These are phyloP conservation scores for Drosophila diplacantha DNA, from an alignment of 2,888 invertebrate species.

Conservation along the genomic window DNA sequence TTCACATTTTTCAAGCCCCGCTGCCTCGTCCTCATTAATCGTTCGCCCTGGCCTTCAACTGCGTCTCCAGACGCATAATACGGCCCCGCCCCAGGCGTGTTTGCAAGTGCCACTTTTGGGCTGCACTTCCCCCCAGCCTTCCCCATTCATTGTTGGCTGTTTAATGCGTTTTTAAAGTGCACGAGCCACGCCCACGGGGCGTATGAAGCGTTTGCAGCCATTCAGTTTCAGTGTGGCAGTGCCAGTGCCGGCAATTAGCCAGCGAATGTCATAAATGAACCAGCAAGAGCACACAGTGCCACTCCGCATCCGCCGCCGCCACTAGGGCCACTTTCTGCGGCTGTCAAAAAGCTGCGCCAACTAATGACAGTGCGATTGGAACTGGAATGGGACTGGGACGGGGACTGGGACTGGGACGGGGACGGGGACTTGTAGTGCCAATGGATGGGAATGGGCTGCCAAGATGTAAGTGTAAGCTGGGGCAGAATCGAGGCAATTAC, in stretches of 20 bases:
- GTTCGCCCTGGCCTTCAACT: slow-evolving; percentile 20
- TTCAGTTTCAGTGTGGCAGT: slow-evolving; percentile 10
- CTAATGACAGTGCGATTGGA: slow-evolving; percentile 38
- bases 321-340: slow-evolving; percentile 33
- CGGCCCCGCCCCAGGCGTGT: slow-evolving; percentile 50
- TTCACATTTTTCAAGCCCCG: slow-evolving; percentile 45
- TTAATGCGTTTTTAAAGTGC: slow-evolving; percentile 51
- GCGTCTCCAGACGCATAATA: slow-evolving; percentile 25
- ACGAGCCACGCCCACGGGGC: slow-evolving; percentile 49
- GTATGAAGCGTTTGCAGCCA: slow-evolving; percentile 22
- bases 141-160: slow-evolving; percentile 29
- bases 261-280: slow-evolving; percentile 46
- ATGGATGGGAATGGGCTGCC: slow-evolving; percentile 1
- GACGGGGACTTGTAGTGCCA: slow-evolving; percentile 6
- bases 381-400: slow-evolving; percentile 23
- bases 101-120: slow-evolving; percentile 67
- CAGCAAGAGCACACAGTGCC: slow-evolving; percentile 2
- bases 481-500: slow-evolving; percentile 44
- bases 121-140: slow-evolving; percentile 11
- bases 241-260: slow-evolving; percentile 49
- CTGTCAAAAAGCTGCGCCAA: slow-evolving; percentile 39
- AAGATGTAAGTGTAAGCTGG: slow-evolving; percentile 30
- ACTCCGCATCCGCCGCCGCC: slow-evolving; percentile 4
- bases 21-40: slow-evolving; percentile 46
- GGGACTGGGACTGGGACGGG: slow-evolving; percentile 6